Percentiles rank a stretch among this genome's conserved stretches.
These are phyloP conservation scores for Tachina fera DNA, from an alignment of 2,888 invertebrate genomes.

Conservation along the genomic window DNA sequence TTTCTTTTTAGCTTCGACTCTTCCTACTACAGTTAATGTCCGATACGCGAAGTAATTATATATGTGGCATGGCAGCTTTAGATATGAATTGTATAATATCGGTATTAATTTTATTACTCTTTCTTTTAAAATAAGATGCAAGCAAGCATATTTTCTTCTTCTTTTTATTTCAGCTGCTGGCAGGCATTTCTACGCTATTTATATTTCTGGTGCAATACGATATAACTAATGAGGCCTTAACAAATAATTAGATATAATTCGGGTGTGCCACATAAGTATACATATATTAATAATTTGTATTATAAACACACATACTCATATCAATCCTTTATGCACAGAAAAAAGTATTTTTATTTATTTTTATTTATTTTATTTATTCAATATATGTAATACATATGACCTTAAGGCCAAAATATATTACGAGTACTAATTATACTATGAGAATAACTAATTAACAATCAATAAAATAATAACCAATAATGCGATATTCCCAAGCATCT, in stretches of 20 bases:
- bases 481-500: too few relatives aligned
- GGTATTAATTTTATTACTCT: constrained; percentile 52
- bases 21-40: constrained; percentile 74
- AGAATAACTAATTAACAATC: too few relatives aligned
- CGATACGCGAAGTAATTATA: constrained; percentile 73
- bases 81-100: constrained; percentile 74
- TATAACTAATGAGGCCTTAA: constrained; percentile 74
- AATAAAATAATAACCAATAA: too few relatives aligned
- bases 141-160: too few relatives aligned
- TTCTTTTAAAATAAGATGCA: neutral
- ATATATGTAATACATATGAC: too few relatives aligned
- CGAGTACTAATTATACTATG: too few relatives aligned
- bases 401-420: too few relatives aligned
- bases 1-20: constrained; percentile 70
- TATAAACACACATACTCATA: neutral
- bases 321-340: too few relatives aligned
- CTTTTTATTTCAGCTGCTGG: constrained; percentile 70
- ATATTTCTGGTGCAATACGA: constrained; percentile 76
- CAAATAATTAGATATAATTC: constrained; percentile 42
- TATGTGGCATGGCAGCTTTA: constrained; percentile 72
- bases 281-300: neutral
- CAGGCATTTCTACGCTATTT: constrained; percentile 73
- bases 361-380: too few relatives aligned
- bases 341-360: too few relatives aligned
- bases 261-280: constrained; percentile 14